Evolutionary conservation across 2,113 vertebrate species (phyloP).

Genomic region (Dipodomys stephensi): DNA sequence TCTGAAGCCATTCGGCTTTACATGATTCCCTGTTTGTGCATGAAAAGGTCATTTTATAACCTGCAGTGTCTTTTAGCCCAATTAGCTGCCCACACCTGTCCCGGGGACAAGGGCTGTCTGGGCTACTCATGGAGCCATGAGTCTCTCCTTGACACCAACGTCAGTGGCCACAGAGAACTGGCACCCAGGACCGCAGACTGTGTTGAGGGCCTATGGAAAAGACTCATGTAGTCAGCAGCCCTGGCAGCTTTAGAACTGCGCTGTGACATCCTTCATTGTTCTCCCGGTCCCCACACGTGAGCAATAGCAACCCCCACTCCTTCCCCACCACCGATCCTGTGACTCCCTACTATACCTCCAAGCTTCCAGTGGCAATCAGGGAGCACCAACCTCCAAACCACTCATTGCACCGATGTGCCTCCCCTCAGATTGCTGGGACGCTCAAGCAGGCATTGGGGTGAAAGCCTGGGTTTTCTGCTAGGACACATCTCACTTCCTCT

Average conservation of each 20-base stretch:
- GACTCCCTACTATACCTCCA: too few species aligned
- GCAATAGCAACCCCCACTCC: neutral
- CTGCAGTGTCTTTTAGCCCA: neutral
- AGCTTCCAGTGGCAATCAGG: too few species aligned
- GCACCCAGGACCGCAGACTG: neutral
- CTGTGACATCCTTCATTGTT: neutral
- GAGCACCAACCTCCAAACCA: too few species aligned
- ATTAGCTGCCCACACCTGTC: neutral
- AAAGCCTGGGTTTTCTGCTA: too few species aligned
- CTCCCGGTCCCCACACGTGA: too few species aligned
- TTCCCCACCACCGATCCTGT: neutral
- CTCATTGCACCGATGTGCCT: too few species aligned
- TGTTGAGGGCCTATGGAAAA: rapidly evolving
- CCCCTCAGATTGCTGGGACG: too few species aligned
- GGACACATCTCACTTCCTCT: too few species aligned
- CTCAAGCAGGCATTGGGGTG: too few species aligned
- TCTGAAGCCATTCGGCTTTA: neutral
- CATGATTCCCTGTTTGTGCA: neutral
- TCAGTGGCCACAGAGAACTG: neutral
- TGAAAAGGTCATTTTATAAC: conserved; percentile 49
- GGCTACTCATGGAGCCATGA: rapidly evolving
- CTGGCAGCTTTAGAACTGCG: neutral
- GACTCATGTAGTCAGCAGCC: neutral
- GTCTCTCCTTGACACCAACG: conserved; percentile 39
- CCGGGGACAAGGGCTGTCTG: neutral